Base-by-base conservation (phyloP, 2,113 vertebrate species). In the Corythoichthys intestinalis region DNA sequence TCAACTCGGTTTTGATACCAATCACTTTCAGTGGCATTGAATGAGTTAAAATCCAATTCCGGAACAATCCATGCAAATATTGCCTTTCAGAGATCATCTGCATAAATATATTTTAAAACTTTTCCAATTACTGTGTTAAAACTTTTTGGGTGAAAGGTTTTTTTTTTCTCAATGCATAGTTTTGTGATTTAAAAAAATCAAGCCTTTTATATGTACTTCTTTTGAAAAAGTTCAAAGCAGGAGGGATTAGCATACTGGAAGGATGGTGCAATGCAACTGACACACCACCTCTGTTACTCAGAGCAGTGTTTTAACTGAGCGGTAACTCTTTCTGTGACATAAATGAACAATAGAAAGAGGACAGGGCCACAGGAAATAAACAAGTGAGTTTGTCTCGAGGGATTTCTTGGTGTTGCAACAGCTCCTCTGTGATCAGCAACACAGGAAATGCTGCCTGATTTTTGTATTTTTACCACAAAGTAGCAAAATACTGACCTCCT, bases 401-500 rank as follows among this genome's bases (percentile, higher is more conserved):
- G 41, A 63, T 34, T 63, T 63, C 44, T 13, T 52, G 76, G 70
- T 78, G 82, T 63, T 54, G 82, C 74, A 83, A 71, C 38, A 65
- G 63, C 70, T 80, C 86, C 83, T 76, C 63, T 74, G 71, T 71
- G 78, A 74, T 49, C 70, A 38, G 66, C 46, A 53, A 34, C 41
- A 34, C 48, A 70, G 68, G 81, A 75, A 78, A 64, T 11, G 2
- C 28, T 38, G 28, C 0, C 10, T 46, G 44, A 1, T 53, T 66
- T 77, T 70, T 17, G 34, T 6, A 46, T 57, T 53, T 60, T 56
- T 67, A 44, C 39, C 47, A 2, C 53, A 66, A 52, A 6, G 34
- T 69, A 35, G 65, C 28, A 61, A 10, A 56, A 52, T 4, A 77
- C 93, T 86, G 80, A 98, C 97, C 94, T 99, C 97, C 54, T 98